Conservation (phyloP, 2,888 invertebrate species). For the Darwinula stevensoni region DNA sequence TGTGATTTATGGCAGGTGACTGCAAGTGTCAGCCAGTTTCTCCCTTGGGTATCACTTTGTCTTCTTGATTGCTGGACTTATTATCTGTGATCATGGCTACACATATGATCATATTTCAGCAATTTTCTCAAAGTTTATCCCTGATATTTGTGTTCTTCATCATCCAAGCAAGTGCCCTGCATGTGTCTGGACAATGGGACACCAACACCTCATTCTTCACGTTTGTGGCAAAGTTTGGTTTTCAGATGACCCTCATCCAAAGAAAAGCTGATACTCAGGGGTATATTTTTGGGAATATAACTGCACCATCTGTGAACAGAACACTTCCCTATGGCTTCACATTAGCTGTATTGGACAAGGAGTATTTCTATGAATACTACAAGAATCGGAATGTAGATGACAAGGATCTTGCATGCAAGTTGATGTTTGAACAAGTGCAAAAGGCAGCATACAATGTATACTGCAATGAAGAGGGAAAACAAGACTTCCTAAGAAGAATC, state of each 20-base stretch:
- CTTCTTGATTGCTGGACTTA: too few species aligned
- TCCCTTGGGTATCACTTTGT: too few species aligned
- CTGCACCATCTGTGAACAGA: constrained; percentile 24
- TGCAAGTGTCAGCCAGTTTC: too few species aligned
- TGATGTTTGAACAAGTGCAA: constrained; percentile 60
- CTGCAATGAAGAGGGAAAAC: constrained; percentile 42
- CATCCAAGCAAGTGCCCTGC: too few species aligned
- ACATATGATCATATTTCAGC: too few species aligned
- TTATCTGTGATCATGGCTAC: too few species aligned
- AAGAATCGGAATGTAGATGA: constrained; percentile 34
- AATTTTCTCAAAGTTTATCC: too few species aligned
- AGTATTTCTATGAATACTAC: constrained; percentile 65
- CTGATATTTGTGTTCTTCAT: too few species aligned
- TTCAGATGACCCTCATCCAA: constrained; percentile 75
- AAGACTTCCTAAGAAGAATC: constrained; percentile 48
- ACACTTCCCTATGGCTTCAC: constrained; percentile 25
- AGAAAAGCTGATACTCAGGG: constrained; percentile 60
- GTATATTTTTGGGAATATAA: constrained; percentile 84
- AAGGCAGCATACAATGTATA: constrained; percentile 49
- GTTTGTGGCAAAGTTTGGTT: constrained; percentile 79
- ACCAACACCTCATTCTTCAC: constrained; percentile 38
- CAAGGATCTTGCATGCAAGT: constrained; percentile 41
- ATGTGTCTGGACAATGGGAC: constrained; percentile 77
- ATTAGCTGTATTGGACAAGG: constrained; percentile 63
- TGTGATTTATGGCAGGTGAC: too few species aligned